Percentiles rank a stretch among this genome's conserved stretches.
phyloP scores from a whole-genome alignment of 1,140 invertebrate species.

The Lethrus apterus region DNA sequence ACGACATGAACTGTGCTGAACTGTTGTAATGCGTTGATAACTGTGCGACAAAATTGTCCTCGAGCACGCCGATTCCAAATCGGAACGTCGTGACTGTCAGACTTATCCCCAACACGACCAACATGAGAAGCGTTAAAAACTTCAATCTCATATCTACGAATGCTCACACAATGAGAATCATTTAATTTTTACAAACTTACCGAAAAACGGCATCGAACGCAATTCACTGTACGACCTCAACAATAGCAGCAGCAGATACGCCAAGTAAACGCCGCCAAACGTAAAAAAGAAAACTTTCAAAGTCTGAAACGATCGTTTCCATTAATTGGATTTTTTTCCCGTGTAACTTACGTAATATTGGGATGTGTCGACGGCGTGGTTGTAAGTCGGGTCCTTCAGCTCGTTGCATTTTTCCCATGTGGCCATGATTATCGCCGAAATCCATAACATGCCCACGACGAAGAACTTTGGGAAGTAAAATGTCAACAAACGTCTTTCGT shows the following conservation, averaged over 20 bases:
- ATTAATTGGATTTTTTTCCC: neutral
- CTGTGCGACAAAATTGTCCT: constrained; percentile 89
- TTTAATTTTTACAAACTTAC: constrained; percentile 49
- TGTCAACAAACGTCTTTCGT: constrained; percentile 71
- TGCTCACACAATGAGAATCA: constrained; percentile 17
- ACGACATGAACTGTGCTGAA: constrained; percentile 89
- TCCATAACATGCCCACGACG: constrained; percentile 81
- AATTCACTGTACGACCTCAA: constrained; percentile 89
- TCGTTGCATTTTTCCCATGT: constrained; percentile 88
- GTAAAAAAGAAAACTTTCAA: constrained; percentile 86
- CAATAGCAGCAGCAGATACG: constrained; percentile 78
- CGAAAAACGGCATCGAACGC: constrained; percentile 94
- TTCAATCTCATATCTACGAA: constrained; percentile 81
- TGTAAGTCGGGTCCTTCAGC: constrained; percentile 85
- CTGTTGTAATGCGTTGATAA: constrained; percentile 80
- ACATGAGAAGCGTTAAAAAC: constrained; percentile 80
- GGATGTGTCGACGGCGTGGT: constrained; percentile 78
- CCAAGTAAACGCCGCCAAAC: constrained; percentile 73
- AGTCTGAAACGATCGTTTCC: constrained; percentile 50
- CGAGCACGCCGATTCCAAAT: constrained; percentile 80
- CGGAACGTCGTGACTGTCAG: constrained; percentile 70
- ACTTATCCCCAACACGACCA: constrained; percentile 74
- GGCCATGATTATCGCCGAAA: constrained; percentile 74
- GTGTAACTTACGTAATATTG: constrained; percentile 73
- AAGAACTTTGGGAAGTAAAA: constrained; percentile 91